These are phyloP conservation scores for Etia nguti DNA, from an alignment of 2,113 vertebrate species.

Conservation along the genomic window DNA sequence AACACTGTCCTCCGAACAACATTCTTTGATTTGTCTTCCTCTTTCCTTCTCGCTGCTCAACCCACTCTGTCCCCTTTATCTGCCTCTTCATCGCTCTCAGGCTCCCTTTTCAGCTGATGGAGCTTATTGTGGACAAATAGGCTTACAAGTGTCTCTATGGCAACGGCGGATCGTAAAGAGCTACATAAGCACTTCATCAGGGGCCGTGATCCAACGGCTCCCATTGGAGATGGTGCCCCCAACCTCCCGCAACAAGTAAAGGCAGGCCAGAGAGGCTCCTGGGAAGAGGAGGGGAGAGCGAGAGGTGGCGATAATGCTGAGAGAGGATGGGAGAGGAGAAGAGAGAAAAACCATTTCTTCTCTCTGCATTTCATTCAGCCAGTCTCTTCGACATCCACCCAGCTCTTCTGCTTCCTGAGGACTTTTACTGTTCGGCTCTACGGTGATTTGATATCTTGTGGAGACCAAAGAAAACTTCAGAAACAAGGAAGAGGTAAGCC, in stretches of 20 bases:
- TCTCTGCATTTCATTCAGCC: not conserved
- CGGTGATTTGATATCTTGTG: not conserved
- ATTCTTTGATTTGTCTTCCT: conserved; percentile 22
- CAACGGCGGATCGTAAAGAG: conserved; percentile 70
- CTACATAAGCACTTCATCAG: conserved; percentile 58
- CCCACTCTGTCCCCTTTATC: conserved; percentile 52
- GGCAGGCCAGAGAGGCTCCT: conserved; percentile 49
- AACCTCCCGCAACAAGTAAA: conserved; percentile 61
- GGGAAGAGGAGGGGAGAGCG: conserved; percentile 23
- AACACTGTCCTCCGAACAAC: not conserved
- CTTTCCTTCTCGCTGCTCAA: not conserved
- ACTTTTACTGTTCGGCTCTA: not conserved
- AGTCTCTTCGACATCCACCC: not conserved
- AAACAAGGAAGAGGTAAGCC: conserved; percentile 30
- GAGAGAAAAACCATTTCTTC: conserved; percentile 12
- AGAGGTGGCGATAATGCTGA: conserved; percentile 29
- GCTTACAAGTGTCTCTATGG: conserved; percentile 75
- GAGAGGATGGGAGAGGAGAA: not conserved
- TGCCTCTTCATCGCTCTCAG: conserved; percentile 48
- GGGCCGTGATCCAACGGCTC: conserved; percentile 45
- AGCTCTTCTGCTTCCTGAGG: not conserved
- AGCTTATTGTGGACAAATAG: conserved; percentile 66
- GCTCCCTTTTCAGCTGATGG: conserved; percentile 60
- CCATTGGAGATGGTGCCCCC: conserved; percentile 48
- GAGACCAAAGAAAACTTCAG: not conserved